Evolutionary conservation across 1,140 invertebrate genomes (phyloP), one percentile per base, ranked within the genome.

Genomic region (Aricia agestis): DNA sequence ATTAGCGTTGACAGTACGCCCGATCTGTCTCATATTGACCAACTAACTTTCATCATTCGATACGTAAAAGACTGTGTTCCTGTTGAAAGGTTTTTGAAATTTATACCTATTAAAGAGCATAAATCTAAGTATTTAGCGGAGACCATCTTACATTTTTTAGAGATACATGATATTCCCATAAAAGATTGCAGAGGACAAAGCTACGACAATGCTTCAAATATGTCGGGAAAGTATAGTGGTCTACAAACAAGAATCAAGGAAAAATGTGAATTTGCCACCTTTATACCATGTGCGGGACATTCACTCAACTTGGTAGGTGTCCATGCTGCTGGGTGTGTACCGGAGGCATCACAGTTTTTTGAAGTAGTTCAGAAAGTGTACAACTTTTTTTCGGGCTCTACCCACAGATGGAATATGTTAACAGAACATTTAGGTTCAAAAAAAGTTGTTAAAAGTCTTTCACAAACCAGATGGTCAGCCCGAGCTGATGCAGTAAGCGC

Each of bases 11-110:
- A 92, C 75, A 86, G 79, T 68, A 89, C 86, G 25, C 86, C 88
- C 41, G 84, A 92, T 84, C 58, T 85, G 67, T 74, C 80, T n/a
- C 86, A 91, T 74, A 77, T 84, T 25, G 89, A 92, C 74, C 87
- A 92, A 69, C 77, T 91, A 7, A 82, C 83, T 59, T 71, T 77
- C 69, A 73, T 79, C 6, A 66, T 80, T 70, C 52, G 75, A 70
- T 83, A 79, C 70, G 74, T 71, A 73, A 78, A 70, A 75, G 75
- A 73, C 45, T 13, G 74, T 32, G 59, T 17, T n/a, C 72, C 78
- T 69, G 13, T 74, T 70, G 76, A 78, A 71, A 72, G 45, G 42
- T 68, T 80, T 76, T 58, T 79, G 69, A 66, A 75, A 71, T 77
- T 77, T 73, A 52, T 77, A 66, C 72, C 71, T 67, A 77, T 74